phyloP scores from a whole-genome alignment of 2,888 invertebrate genomes.

The Nematopogon swammerdamellus region DNA sequence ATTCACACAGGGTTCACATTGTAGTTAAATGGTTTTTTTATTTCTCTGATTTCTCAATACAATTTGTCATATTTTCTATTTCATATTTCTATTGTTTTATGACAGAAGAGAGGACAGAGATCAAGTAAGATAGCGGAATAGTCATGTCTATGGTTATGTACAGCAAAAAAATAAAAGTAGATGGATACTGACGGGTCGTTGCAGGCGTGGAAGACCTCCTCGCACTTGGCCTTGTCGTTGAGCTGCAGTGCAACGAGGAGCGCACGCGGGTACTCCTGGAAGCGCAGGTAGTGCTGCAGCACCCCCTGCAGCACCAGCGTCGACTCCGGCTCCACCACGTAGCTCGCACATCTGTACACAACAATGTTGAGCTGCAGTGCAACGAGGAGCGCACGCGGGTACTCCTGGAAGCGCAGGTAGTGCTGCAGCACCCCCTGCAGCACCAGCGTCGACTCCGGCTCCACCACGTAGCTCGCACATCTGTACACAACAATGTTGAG shows the following conservation, averaged over 20 bases:
- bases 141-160: too few relatives aligned
- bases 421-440: conserved; percentile 79
- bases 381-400: conserved; percentile 84
- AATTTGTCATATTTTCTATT: too few relatives aligned
- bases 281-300: conserved; percentile 80
- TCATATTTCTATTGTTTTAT: too few relatives aligned
- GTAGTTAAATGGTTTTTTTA: too few relatives aligned
- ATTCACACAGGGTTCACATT: too few relatives aligned
- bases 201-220: conserved; percentile 80
- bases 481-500: conserved; percentile 65
- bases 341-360: conserved; percentile 81
- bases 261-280: conserved; percentile 86
- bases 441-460: conserved; percentile 85
- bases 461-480: conserved; percentile 94
- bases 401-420: conserved; percentile 83
- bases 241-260: conserved; percentile 89
- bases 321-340: conserved; percentile 94
- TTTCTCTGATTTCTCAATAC: too few relatives aligned
- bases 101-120: too few relatives aligned
- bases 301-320: conserved; percentile 79
- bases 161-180: too few relatives aligned
- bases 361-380: conserved; percentile 82
- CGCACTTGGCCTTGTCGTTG: conserved; percentile 75
- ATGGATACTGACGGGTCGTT: conserved; percentile 69
- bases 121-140: too few relatives aligned